These are phyloP conservation scores for Drosophila kambysellisi DNA, from an alignment of 2,888 invertebrate species.

Conservation along the genomic window DNA sequence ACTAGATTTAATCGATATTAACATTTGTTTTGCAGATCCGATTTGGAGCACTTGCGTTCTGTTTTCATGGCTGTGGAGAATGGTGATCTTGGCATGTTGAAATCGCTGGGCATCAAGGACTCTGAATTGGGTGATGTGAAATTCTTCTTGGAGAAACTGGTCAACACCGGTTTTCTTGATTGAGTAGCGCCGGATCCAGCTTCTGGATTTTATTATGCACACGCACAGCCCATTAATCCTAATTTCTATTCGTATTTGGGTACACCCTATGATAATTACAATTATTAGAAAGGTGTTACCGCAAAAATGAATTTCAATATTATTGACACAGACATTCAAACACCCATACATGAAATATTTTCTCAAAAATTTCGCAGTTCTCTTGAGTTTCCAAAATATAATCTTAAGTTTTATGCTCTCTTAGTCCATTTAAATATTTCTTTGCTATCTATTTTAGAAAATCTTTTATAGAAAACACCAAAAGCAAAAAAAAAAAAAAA, in stretches of 20 bases:
- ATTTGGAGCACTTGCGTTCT: conserved; percentile 95
- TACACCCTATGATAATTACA: conserved; percentile 86
- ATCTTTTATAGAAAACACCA: conserved; percentile 32
- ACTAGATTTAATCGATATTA: not conserved
- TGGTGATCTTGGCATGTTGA: conserved; percentile 96
- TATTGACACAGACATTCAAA: conserved; percentile 19
- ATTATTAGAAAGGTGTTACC: conserved; percentile 70
- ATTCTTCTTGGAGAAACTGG: conserved; percentile 97
- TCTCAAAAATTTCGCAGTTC: conserved; percentile 71
- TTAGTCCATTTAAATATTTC: conserved; percentile 9
- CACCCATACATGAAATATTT: conserved; percentile 53
- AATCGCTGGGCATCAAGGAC: conserved; percentile 97
- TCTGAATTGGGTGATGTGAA: conserved; percentile 97
- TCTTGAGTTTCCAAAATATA: conserved; percentile 30
- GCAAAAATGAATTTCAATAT: conserved; percentile 17
- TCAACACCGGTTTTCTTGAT: conserved; percentile 98
- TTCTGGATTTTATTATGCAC: conserved; percentile 90
- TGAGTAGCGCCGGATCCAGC: conserved; percentile 91
- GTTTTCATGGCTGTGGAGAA: conserved; percentile 98
- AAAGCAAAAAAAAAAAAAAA: conserved; percentile 30
- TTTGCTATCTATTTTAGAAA: conserved; percentile 23
- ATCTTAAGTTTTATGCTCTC: conserved; percentile 27
- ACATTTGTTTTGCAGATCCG: conserved; percentile 88
- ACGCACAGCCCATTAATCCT: conserved; percentile 89
- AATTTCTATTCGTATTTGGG: conserved; percentile 90